Percentiles rank a stretch among this genome's conserved stretches.
These are phyloP conservation scores for Prolemur simus DNA, from an alignment of 2,113 vertebrate species.

Conservation along the genomic window DNA sequence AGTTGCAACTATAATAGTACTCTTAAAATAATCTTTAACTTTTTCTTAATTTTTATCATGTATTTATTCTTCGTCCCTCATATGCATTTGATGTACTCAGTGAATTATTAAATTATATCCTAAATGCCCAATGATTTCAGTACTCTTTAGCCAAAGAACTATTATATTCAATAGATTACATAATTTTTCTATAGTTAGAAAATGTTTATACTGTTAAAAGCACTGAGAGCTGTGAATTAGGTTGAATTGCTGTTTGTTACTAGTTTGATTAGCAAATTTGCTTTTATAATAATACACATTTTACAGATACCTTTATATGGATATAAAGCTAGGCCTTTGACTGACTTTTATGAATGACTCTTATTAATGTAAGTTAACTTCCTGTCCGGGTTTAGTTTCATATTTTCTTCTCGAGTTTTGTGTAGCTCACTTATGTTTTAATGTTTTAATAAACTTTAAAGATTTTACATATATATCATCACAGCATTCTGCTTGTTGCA, in stretches of 20 bases:
- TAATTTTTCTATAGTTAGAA: constrained; percentile 31
- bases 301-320: background rate
- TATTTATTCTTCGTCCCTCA: background rate
- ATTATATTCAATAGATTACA: background rate
- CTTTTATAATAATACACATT: background rate
- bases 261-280: constrained; percentile 11
- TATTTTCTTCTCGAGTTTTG: constrained; percentile 44
- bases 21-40: background rate
- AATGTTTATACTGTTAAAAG: constrained; percentile 14
- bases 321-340: constrained; percentile 13
- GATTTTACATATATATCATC: constrained; percentile 1
- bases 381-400: constrained; percentile 36
- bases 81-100: background rate
- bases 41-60: background rate
- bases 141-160: background rate
- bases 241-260: background rate
- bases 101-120: constrained; percentile 10
- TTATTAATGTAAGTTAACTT: constrained; percentile 33
- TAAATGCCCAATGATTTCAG: background rate
- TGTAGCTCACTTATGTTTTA: constrained; percentile 45
- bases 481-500: constrained; percentile 45
- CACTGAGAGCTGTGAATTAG: constrained; percentile 9
- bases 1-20: background rate
- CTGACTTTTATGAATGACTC: constrained; percentile 38
- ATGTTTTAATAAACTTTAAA: background rate